Percentiles rank a stretch among this genome's conserved stretches.
These are phyloP conservation scores for Nymphalis io DNA, from an alignment of 1,140 invertebrate species.

Conservation along the genomic window DNA sequence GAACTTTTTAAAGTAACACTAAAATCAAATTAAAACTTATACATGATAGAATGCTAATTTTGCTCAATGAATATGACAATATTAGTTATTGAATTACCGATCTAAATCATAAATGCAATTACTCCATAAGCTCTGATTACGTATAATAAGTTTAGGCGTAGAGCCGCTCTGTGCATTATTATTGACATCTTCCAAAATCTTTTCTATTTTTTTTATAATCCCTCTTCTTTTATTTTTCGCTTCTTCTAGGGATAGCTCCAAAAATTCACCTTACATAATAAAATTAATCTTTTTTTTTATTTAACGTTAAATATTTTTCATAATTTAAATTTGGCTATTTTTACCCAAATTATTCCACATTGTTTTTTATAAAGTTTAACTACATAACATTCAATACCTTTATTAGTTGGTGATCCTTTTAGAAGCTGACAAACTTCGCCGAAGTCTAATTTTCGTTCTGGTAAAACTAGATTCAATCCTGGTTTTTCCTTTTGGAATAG, in stretches of 20 bases:
- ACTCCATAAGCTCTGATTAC: slow-evolving; percentile 74
- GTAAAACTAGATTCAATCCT: slow-evolving; percentile 43
- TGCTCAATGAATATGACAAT: no score
- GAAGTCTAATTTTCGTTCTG: slow-evolving; percentile 63
- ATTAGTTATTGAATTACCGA: slow-evolving; percentile 47
- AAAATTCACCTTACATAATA: slow-evolving; percentile 36
- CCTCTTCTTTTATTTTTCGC: slow-evolving; percentile 42
- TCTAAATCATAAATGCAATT: slow-evolving; percentile 77
- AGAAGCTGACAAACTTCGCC: slow-evolving; percentile 62
- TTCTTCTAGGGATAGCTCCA: slow-evolving; percentile 37
- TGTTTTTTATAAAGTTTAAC: neutral
- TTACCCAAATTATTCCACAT: no score
- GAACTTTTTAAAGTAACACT: slow-evolving; percentile 71
- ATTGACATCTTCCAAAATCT: slow-evolving; percentile 59
- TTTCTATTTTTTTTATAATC: slow-evolving; percentile 62
- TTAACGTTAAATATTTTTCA: no score
- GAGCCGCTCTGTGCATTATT: slow-evolving; percentile 50
- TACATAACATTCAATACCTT: slow-evolving; percentile 23
- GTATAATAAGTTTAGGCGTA: slow-evolving; percentile 57
- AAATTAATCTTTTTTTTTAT: no score
- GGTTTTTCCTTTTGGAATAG: slow-evolving; percentile 39
- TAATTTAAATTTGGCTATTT: no score
- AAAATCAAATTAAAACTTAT: slow-evolving; percentile 34
- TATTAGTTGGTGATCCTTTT: slow-evolving; percentile 33
- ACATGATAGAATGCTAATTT: neutral